Evolutionary conservation across 2,113 vertebrate species (phyloP).

Genomic region (Thamnaconus septentrionalis): DNA sequence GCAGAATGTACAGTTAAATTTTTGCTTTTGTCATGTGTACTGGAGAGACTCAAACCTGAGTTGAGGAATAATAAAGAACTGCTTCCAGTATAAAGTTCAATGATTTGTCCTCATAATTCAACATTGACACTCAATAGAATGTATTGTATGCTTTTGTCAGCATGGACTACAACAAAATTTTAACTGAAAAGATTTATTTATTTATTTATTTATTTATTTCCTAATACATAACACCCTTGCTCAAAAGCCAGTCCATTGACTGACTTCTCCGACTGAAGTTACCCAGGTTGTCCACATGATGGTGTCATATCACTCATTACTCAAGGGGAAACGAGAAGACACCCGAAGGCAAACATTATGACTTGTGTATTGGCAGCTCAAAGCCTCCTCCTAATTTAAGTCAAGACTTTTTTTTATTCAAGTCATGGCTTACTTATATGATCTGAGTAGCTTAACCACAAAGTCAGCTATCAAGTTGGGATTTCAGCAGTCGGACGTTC

Average conservation of each 20-base stretch:
- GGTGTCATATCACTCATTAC: constrained; percentile 33
- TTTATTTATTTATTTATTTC: no score
- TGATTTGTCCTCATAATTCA: constrained; percentile 26
- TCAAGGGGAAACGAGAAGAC: neutral
- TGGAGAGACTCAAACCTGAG: constrained; percentile 8
- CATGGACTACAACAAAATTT: constrained; percentile 4
- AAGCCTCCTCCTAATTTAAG: no score
- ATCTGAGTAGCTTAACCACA: no score
- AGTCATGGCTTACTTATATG: no score
- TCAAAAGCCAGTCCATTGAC: neutral
- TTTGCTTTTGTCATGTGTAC: constrained; percentile 8
- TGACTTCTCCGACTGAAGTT: constrained; percentile 22
- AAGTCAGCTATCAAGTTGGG: neutral
- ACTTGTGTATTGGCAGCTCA: no score
- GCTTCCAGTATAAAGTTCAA: neutral
- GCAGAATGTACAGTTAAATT: constrained; percentile 38
- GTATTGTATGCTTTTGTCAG: constrained; percentile 4
- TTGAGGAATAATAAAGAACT: neutral
- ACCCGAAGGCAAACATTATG: neutral
- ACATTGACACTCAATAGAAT: no score
- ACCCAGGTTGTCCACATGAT: constrained; percentile 56
- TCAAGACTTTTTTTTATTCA: no score
- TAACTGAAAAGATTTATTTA: neutral
- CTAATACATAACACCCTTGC: no score
- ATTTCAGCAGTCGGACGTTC: neutral